Conservation (phyloP, 2,797 vertebrate genomes). For the Neosilurus mollespiculum region DNA sequence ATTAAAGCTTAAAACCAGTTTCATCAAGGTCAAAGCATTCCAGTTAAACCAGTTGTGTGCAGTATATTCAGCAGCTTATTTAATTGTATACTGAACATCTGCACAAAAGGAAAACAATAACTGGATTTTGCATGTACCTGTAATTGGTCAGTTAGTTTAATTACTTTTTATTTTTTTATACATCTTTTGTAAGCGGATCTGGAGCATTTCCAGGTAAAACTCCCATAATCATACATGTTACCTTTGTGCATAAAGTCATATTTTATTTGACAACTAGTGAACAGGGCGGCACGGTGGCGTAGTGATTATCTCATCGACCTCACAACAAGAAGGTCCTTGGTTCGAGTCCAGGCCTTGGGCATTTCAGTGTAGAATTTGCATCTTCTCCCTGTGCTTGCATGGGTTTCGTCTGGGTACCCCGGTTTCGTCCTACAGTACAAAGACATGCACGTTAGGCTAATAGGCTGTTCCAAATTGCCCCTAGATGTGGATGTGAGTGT, state of each 20-base stretch:
- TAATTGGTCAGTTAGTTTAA: not conserved
- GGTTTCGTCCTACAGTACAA: too few relatives aligned
- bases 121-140: not conserved
- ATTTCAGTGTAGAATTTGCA: too few relatives aligned
- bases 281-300: too few relatives aligned
- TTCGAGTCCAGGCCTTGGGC: too few relatives aligned
- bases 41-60: conserved; percentile 1
- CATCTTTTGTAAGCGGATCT: not conserved
- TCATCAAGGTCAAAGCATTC: not conserved
- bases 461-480: too few relatives aligned
- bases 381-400: too few relatives aligned
- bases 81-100: not conserved
- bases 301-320: too few relatives aligned
- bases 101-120: not conserved
- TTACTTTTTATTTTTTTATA: not conserved
- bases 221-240: not conserved
- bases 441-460: too few relatives aligned
- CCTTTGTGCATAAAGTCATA: not conserved
- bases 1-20: not conserved
- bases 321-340: too few relatives aligned
- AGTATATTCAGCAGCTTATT: not conserved
- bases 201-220: not conserved
- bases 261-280: too few relatives aligned
- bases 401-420: too few relatives aligned
- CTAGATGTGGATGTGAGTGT: too few relatives aligned